Base-by-base conservation (phyloP, 37 sponge, comb jelly and placozoan genomes). In the Axinella damicornis region DNA sequence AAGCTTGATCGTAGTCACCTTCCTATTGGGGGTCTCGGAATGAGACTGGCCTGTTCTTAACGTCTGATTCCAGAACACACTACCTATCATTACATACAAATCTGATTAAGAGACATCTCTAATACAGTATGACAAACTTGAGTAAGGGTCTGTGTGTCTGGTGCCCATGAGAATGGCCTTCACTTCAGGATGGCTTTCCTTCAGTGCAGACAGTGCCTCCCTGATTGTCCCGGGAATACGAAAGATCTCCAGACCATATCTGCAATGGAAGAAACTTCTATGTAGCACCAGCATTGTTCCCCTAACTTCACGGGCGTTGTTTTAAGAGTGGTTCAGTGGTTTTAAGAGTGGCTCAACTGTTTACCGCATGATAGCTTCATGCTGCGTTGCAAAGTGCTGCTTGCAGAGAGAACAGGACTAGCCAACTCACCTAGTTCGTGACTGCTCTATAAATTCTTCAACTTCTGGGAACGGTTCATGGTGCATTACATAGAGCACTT, bases 131-230 rank as follows among this genome's bases (percentile, higher is more conserved):
- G 16, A 66, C 18, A 66, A 66, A 84, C 78, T 78, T 22, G 90
- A 92, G 73, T 85, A 71, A 6, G 97, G 99, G 87, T 98, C 99
- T 11, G 92, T 83, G 41, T 40, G 53, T 40, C 99, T 79, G 38
- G 97, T 96, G 1, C 99, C 99, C 97, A 98, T 94, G 28, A 94
- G 74, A 33, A 94, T 67, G 62, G 99, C 97, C 66, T 89, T 94
- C 24, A 98, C 58, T 20, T 84, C 24, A 0, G 97, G 93, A 33
- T 92, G 79, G 37, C 59, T 71, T 41, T 12, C 40, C 76, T 92
- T 88, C 56, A 94, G 66, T 39, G 77, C 55, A 5, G 53, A 56
- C 22, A 97, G 85, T 20, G 93, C 92, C 13, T 84, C 76, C 57
- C 62, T 65, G 35, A 94, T 94, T 0, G 46, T 60, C 0, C 86